A percentile compares a stretch with the other conserved stretches of the same genome.
These are phyloP conservation scores for Drosophila ercepeae DNA, from an alignment of 1,140 invertebrate genomes.

Conservation along the genomic window DNA sequence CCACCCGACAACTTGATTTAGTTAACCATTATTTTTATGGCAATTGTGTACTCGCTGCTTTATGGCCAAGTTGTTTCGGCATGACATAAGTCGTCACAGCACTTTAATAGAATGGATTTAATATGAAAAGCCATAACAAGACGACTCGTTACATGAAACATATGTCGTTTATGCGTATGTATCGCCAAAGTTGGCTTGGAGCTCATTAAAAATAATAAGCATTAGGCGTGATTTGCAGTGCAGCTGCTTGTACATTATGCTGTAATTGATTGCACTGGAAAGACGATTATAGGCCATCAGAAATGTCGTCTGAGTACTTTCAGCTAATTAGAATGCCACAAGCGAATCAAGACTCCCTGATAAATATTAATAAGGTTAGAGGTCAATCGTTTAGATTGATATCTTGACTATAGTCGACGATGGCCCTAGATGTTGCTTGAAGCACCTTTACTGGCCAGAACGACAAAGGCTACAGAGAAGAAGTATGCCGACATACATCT, in stretches of 20 bases:
- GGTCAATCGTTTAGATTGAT: conserved; percentile 12
- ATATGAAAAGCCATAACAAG: conserved; percentile 66
- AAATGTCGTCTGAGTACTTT: conserved; percentile 15
- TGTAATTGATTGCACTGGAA: conserved; percentile 64
- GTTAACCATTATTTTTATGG: conserved; percentile 53
- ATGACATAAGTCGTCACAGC: conserved; percentile 64
- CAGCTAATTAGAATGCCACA: conserved; percentile 17
- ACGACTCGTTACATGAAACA: conserved; percentile 50
- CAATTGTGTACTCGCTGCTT: conserved; percentile 47
- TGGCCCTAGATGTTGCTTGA: background rate
- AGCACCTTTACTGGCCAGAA: conserved; percentile 5
- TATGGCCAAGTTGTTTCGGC: conserved; percentile 44
- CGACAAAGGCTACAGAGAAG: conserved; percentile 10
- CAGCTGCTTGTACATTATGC: conserved; percentile 46
- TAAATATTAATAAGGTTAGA: background rate
- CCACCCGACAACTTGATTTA: conserved; percentile 54
- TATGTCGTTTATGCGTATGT: conserved; percentile 51
- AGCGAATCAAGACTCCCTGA: conserved; percentile 3
- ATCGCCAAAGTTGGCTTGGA: conserved; percentile 34
- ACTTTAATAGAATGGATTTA: conserved; percentile 68
- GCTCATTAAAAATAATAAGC: conserved; percentile 73
- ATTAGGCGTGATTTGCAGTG: conserved; percentile 20
- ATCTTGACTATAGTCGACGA: conserved; percentile 15
- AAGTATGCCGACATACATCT: conserved; percentile 23
- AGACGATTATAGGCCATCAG: conserved; percentile 37